Evolutionary conservation across 1,140 invertebrate species (phyloP), one percentile per base, ranked within the genome.

Genomic region (Caenorhabditis brenneri): DNA sequence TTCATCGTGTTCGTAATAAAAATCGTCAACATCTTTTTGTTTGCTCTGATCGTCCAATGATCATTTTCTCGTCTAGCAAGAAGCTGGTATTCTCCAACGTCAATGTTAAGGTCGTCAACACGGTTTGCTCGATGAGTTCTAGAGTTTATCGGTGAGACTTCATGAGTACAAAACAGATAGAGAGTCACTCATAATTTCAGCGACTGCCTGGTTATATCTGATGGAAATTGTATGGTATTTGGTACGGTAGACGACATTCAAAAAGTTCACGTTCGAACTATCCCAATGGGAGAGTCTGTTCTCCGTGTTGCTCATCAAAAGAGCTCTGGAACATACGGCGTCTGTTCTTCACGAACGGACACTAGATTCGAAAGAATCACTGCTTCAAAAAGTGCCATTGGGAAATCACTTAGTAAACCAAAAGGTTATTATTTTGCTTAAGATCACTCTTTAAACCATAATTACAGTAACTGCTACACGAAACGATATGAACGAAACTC

Each of bases 81-180:
- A 99, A 99, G 92, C 93, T 99, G 4, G 96, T 99, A 0, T 99
- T 99, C 92, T 98, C 97, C 29, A 99, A 99, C 93, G 97, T 99
- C 1, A 99, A 99, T 92, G 92, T 99, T 15, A 96, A 96, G 91
- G 96, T 99, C 92, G 97, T 99, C 0, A 96, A 96, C 89, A 96
- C 98, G 90, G 99, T 99, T 96, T 99, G 97, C 92, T 96, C 96
- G 0, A 91, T 99, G 1, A 97, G 98, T 92, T 95, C 96, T 0
- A 94, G 95, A 89, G 95, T 95, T 0, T 99, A 97, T 92, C 95
- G 95, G 0, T 96, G 97, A 60, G 22, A 15, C 39, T 46, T 7
- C 16, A 53, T 53, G n/a, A n/a, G n/a, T n/a, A 91, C 96, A 94
- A 94, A 94, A 53, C 16, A 39, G 55, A 19, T 33, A 39, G 53